Base-by-base conservation (phyloP, 2,113 vertebrate species). In the Thalassoma bifasciatum region DNA sequence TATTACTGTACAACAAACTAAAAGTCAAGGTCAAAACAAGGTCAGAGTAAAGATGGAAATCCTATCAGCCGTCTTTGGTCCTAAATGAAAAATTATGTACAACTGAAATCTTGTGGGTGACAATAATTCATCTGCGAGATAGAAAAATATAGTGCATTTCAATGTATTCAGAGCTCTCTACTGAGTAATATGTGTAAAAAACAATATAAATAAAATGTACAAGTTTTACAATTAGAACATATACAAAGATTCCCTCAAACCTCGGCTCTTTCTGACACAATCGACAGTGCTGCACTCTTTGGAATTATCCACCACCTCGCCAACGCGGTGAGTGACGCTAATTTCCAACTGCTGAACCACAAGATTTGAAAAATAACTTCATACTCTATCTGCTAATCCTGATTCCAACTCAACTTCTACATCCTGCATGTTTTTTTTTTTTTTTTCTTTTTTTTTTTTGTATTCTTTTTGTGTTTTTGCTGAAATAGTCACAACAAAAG, bases 61-160 rank as follows among this genome's bases (percentile, higher is more conserved):
- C 95, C 93, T 95, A 95, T 81, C 94, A 94, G 92, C 95, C 94
- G 95, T 99, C 97, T 99, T 99, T 99, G 98, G 97, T 98, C 97
- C 97, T 98, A 98, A 96, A 98, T 96, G 96, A 96, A 95, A 96
- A 95, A 69, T 13, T 94, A 96, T 97, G 95, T 96, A 95, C 95
- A 96, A 96, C 96, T 96, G 94, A 97, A 97, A 96, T 95, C 94
- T 95, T 93, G 94, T 93, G 95, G 94, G 95, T 92, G 94, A 95
- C 93, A 95, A 95, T 96, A 95, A 96, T 93, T 86, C 92, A 93
- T 97, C 95, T 96, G 96, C 90, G 92, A 97, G 95, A 98, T 99
- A 99, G 96, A 99, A 99, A 99, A 99, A 98, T 99, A 99, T 97
- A 99, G 97, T 99, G 98, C 97, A 99, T 98, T 97, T 97, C 93